Evolutionary conservation across 2,888 invertebrate species (phyloP).

Genomic region (Nezara viridula): DNA sequence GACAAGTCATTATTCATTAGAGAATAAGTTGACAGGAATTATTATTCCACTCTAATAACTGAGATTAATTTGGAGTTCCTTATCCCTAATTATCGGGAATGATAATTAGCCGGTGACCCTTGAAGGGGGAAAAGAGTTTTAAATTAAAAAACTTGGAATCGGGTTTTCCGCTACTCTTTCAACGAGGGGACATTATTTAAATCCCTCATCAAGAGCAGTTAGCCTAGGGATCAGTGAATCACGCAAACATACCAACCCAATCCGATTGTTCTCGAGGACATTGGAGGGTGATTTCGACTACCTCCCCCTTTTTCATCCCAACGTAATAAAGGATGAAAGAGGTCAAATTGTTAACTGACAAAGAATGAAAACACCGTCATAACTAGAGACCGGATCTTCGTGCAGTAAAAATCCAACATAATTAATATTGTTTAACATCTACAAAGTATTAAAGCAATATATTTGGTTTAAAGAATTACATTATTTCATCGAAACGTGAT

Average conservation of each 20-base stretch:
- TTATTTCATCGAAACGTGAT: too few species aligned
- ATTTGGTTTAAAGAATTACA: too few species aligned
- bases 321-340: too few species aligned
- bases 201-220: background rate
- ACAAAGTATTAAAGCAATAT: too few species aligned
- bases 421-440: too few species aligned
- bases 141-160: conserved; percentile 16
- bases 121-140: background rate
- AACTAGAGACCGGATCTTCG: too few species aligned
- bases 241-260: background rate
- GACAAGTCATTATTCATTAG: background rate
- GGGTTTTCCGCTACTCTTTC: background rate
- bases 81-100: background rate
- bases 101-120: conserved; percentile 2
- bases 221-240: background rate
- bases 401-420: too few species aligned
- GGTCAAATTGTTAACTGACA: too few species aligned
- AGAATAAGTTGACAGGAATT: background rate
- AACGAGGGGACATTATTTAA: background rate
- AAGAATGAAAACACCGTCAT: too few species aligned
- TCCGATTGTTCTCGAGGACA: background rate
- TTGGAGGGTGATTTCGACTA: too few species aligned
- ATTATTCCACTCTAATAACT: conserved; percentile 2
- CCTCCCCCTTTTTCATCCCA: too few species aligned
- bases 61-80: conserved; percentile 8